These are phyloP conservation scores for Drosophila busckii DNA, from an alignment of 1,140 invertebrate species.

Conservation along the genomic window DNA sequence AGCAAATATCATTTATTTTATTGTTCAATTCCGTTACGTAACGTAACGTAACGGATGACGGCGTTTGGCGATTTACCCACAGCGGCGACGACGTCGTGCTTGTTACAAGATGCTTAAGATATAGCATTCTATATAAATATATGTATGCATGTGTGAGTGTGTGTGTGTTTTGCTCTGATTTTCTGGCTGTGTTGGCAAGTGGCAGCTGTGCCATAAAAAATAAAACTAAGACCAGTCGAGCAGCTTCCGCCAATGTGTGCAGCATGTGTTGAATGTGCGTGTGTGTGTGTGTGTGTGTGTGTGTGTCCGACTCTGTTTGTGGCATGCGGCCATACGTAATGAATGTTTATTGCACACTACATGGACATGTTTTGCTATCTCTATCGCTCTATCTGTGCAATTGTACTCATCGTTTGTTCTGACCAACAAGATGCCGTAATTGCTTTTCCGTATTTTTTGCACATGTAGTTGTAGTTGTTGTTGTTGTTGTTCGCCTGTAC, in stretches of 20 bases:
- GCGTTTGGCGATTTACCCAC: slow-evolving; percentile 34
- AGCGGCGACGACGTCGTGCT: slow-evolving; percentile 46
- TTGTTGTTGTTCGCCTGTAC: too few relatives aligned
- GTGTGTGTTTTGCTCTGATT: slow-evolving; percentile 51
- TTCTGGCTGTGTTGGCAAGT: slow-evolving; percentile 58
- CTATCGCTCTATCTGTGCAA: not conserved
- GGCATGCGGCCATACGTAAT: slow-evolving; percentile 71
- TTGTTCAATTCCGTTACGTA: slow-evolving; percentile 68
- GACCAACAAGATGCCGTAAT: slow-evolving; percentile 59
- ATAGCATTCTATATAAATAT: too few relatives aligned
- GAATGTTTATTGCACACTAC: slow-evolving; percentile 75
- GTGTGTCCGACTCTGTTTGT: slow-evolving; percentile 57
- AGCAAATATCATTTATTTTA: slow-evolving; percentile 77
- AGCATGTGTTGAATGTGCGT: not conserved
- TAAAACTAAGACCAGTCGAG: slow-evolving; percentile 50
- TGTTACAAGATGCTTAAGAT: slow-evolving; percentile 21
- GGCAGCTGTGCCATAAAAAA: slow-evolving; percentile 71
- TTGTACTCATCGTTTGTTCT: slow-evolving; percentile 39
- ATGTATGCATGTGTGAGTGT: slow-evolving; percentile 1
- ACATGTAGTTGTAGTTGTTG: slow-evolving; percentile 2
- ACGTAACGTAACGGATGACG: slow-evolving; percentile 50
- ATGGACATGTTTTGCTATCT: slow-evolving; percentile 68
- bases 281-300: slow-evolving; percentile 9
- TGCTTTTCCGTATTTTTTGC: slow-evolving; percentile 63
- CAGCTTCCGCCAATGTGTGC: not conserved